These are phyloP conservation scores for Mesorhabditis sp. DNA, from an alignment of 2,888 invertebrate species.

Conservation along the genomic window DNA sequence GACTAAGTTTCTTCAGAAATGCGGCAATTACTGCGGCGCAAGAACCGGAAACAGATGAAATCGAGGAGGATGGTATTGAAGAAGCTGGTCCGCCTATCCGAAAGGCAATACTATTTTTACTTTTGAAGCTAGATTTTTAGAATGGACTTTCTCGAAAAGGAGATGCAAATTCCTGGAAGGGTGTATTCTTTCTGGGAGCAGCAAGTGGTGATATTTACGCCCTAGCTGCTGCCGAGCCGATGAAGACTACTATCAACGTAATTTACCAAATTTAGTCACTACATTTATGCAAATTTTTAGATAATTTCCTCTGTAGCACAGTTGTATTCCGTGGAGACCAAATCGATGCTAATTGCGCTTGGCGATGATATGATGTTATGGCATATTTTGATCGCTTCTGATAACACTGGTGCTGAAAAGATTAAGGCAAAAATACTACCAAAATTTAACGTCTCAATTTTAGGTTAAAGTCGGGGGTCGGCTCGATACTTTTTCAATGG, in stretches of 20 bases:
- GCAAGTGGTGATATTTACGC: background rate
- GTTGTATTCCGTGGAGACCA: background rate
- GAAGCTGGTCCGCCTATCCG: background rate
- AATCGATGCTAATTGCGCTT: conserved; percentile 4
- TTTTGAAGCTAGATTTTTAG: background rate
- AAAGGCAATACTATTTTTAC: background rate
- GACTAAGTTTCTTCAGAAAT: background rate
- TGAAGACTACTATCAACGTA: too few relatives aligned
- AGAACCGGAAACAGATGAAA: background rate
- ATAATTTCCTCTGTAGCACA: background rate
- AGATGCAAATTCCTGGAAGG: background rate
- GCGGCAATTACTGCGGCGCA: background rate
- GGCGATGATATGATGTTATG: background rate
- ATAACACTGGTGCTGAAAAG: conserved; percentile 4
- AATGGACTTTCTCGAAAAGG: background rate
- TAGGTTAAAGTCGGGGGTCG: background rate
- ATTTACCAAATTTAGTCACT: background rate
- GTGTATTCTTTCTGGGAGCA: background rate
- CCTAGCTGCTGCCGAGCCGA: background rate
- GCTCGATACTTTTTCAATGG: background rate
- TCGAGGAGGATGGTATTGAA: conserved; percentile 1
- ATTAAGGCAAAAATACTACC: background rate
- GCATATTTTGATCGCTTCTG: conserved; percentile 2
- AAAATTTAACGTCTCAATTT: background rate
- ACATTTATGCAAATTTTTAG: background rate